Conservation (phyloP, 2,888 invertebrate species). For the Linnaemya tessellans region DNA sequence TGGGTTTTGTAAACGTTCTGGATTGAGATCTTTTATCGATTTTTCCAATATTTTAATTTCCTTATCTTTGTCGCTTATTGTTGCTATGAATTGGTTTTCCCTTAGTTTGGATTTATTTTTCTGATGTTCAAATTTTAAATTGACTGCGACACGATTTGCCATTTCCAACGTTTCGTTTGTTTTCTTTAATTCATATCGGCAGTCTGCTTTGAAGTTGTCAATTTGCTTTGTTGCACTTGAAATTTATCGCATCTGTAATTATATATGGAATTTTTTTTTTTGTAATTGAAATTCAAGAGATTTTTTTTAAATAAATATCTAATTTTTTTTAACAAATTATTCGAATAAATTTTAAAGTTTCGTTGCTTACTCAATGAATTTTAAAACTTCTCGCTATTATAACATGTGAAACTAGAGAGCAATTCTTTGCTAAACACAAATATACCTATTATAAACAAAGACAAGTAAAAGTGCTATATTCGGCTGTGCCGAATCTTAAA, state of each 20-base stretch:
- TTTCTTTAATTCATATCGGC: conserved; percentile 77
- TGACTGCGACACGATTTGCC: conserved; percentile 79
- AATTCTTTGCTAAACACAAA: no score
- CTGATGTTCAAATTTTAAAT: conserved; percentile 84
- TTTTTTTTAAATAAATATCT: background rate
- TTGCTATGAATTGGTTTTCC: conserved; percentile 85
- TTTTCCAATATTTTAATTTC: conserved; percentile 75
- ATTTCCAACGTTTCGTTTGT: conserved; percentile 76
- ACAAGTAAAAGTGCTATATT: no score
- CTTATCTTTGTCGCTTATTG: conserved; percentile 83
- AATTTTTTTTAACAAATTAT: background rate
- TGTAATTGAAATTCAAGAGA: background rate
- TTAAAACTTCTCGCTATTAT: no score
- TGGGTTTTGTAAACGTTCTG: conserved; percentile 76
- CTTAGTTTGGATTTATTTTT: conserved; percentile 84
- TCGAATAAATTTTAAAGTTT: no score
- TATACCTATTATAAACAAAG: no score
- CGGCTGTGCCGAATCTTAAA: no score
- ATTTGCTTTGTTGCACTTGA: conserved; percentile 72
- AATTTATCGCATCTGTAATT: conserved; percentile 75
- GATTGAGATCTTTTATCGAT: conserved; percentile 73
- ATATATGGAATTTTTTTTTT: background rate
- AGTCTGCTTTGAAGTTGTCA: conserved; percentile 74
- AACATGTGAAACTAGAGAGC: no score
- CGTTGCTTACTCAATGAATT: no score